Evolutionary conservation across 2,888 invertebrate genomes (phyloP), one percentile per base, ranked within the genome.

Genomic region (Thalpophila matura): DNA sequence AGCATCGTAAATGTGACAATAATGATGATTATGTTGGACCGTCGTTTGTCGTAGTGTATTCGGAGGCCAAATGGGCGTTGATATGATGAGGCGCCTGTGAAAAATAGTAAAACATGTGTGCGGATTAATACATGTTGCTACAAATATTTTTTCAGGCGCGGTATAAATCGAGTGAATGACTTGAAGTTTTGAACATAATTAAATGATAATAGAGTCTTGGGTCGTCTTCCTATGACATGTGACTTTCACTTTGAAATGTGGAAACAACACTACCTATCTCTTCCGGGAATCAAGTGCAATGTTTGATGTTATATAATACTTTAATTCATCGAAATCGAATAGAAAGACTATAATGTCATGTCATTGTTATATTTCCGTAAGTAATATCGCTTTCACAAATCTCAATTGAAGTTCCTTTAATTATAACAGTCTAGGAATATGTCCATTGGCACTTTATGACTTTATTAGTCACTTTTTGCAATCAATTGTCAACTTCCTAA

Each of bases 401-500:
- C 7, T 9, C 24, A 40, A 26, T 12, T 24, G 1, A 22, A 33
- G 1, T 18, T 20, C 9, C 16, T 10, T n/a, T 4, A 46, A 9
- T 14, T 6, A 9, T 12, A 4, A 6, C 12, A 14, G 5, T 0
- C 20, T 31, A 29, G 3, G 7, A 26, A 22, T 24, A 43, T 31
- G 18, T 26, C 31, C 3, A 18, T 42, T n/a, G n/a, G n/a, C n/a
- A n/a, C n/a, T 57, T 40, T 22, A 31, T 22, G 20, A 26, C n/a
- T 42, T 56, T 14, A n/a, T 18, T 7, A n/a, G 10, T 20, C 1
- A 12, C 38, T 46, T 53, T 62, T 62, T 51, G n/a, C 27, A 26
- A 54, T 49, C 38, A 20, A 33, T 46, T 46, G 57, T 40, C 68
- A 68, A 66, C 60, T 47, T 73, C 42, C 42, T 60, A 46, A 68